Conservation (phyloP, 2,888 invertebrate species). For the Papilio gigon region DNA sequence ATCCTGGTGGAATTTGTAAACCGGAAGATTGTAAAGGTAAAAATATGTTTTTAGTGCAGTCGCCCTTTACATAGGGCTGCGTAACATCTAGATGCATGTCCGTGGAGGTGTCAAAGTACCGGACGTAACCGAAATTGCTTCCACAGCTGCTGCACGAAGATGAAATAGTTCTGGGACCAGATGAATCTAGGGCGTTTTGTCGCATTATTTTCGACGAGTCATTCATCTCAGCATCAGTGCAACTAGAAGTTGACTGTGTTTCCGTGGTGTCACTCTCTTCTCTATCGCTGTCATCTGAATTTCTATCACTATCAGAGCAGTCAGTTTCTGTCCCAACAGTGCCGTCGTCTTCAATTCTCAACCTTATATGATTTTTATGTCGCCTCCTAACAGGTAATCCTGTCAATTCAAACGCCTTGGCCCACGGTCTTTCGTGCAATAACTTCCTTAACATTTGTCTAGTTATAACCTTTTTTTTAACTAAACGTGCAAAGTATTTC, state of each 20-base stretch:
- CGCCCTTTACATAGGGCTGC: slow-evolving; percentile 58
- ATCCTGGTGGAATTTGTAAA: slow-evolving; percentile 50
- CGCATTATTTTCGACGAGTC: slow-evolving; percentile 74
- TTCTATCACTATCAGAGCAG: slow-evolving; percentile 67
- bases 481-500: slow-evolving; percentile 88
- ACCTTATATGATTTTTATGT: slow-evolving; percentile 73
- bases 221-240: slow-evolving; percentile 63
- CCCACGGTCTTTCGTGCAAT: slow-evolving; percentile 84
- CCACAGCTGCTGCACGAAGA: slow-evolving; percentile 82
- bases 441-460: slow-evolving; percentile 88
- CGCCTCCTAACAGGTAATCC: slow-evolving; percentile 73
- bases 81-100: slow-evolving; percentile 68
- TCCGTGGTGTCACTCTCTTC: slow-evolving; percentile 74
- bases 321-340: slow-evolving; percentile 73
- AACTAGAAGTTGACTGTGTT: slow-evolving; percentile 69
- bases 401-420: slow-evolving; percentile 75
- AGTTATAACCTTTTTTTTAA: slow-evolving; percentile 87
- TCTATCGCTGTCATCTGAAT: slow-evolving; percentile 62
- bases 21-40: slow-evolving; percentile 49
- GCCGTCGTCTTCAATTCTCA: slow-evolving; percentile 73
- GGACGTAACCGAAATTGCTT: slow-evolving; percentile 85
- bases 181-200: slow-evolving; percentile 83
- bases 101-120: slow-evolving; percentile 83
- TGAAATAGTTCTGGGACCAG: slow-evolving; percentile 71
- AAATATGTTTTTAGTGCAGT: slow-evolving; percentile 74